Base-by-base conservation (phyloP, 1,140 invertebrate species). In the Telenomus remus region DNA sequence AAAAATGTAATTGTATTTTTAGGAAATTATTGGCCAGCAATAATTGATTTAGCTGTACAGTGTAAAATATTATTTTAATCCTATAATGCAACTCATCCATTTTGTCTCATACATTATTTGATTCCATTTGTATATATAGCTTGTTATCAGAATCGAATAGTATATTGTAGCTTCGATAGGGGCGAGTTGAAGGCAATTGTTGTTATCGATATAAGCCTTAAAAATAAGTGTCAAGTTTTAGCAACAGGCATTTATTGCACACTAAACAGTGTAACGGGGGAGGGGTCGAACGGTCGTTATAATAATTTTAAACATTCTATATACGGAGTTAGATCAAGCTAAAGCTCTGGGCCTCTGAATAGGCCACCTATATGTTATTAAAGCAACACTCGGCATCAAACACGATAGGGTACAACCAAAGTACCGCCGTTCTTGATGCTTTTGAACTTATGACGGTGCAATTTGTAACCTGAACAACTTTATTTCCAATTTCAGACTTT, bases 161-260 rank as follows among this genome's bases (percentile, higher is more conserved):
- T 33, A 34, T 63, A 59, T 59, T 59, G 56, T 27, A n/a, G 33
- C 33, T n/a, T 43, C 15, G 19, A 27, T 27, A 42, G 15, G 50
- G 13, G 50, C n/a, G n/a, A 57, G 34, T 54, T 14, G 9, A 9
- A 27, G 2, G 27, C 60, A 72, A 53, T 64, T 64, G 54, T 64
- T 64, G 54, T 64, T 72, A 72, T 72, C 60, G 61, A 65, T 49
- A 27, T 27, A 60, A 64, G 69, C 55, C 44, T 60, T 60, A 65
- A 73, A 73, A 73, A 73, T 73, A 61, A 50, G 70, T 73, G 61
- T 73, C 70, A 73, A 73, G 61, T 73, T 73, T 51, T 48, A 65
- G 70, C 55, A 73, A 61, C 61, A 66, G 61, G 61, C 70, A 73
- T 73, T 73, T 66, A 65, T 53, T 66, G 56, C 56, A 12, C 12